A percentile compares a stretch with the other conserved stretches of the same genome.
phyloP scores from a whole-genome alignment of 2,797 vertebrate genomes.

The Amblyopsis hoosieri region DNA sequence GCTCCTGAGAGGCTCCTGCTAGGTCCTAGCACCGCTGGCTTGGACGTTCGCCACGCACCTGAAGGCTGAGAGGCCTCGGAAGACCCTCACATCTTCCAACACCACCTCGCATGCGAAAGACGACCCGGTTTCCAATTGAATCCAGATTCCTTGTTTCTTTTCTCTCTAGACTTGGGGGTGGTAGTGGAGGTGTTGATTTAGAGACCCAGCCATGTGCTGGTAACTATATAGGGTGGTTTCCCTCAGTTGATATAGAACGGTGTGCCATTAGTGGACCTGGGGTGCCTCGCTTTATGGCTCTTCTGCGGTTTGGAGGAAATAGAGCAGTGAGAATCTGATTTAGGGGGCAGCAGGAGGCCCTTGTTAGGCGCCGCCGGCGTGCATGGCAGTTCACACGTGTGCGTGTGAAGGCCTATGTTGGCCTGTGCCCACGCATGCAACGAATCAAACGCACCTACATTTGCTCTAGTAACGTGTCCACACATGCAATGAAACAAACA shows the following conservation, averaged over 20 bases:
- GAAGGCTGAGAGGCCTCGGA: background rate
- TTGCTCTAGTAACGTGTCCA: background rate
- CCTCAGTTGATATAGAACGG: slow-evolving; percentile 53
- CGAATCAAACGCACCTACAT: background rate
- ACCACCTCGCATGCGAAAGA: slow-evolving; percentile 21
- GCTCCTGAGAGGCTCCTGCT: slow-evolving; percentile 2
- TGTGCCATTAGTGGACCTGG: slow-evolving; percentile 57
- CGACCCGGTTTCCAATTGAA: slow-evolving; percentile 23
- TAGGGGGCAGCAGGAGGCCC: slow-evolving; percentile 64
- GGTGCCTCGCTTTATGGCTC: slow-evolving; percentile 65
- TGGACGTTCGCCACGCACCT: slow-evolving; percentile 5
- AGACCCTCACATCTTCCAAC: slow-evolving; percentile 35
- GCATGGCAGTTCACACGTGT: slow-evolving; percentile 54
- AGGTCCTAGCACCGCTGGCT: slow-evolving; percentile 8
- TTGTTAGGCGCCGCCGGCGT: slow-evolving; percentile 65
- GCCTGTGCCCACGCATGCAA: background rate
- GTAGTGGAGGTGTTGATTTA: slow-evolving; percentile 58
- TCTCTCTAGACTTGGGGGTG: slow-evolving; percentile 14
- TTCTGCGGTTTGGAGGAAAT: slow-evolving; percentile 72
- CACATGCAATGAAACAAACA: background rate
- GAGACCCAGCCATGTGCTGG: slow-evolving; percentile 63
- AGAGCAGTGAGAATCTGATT: slow-evolving; percentile 57
- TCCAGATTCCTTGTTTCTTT: slow-evolving; percentile 11
- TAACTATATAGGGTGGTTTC: slow-evolving; percentile 68
- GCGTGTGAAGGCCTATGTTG: background rate